Base-by-base conservation (phyloP, 2,888 invertebrate species). In the Drosophila helvetica region DNA sequence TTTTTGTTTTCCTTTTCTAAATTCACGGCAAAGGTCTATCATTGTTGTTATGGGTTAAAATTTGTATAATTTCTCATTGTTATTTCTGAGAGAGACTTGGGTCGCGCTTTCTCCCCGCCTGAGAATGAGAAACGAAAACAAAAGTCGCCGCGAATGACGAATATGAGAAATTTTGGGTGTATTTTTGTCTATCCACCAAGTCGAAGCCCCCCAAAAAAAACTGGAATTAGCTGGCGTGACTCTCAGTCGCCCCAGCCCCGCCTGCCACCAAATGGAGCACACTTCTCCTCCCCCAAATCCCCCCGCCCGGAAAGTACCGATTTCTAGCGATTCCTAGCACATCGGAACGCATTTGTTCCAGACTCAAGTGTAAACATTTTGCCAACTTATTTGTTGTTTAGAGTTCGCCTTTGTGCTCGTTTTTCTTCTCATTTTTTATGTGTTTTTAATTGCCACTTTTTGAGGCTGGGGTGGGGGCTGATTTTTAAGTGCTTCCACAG, bases 71-170 rank as follows among this genome's bases (percentile, higher is more conserved):
- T 55, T 56, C 53, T 33, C 48, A 50, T 62, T 48, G 52, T 18
- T 10, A 17, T 22, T 27, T 1, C 22, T 22, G 27, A 8, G 27
- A 27, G 27, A 27, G 8, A 7, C 27, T 27, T 27, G 50, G 63
- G 64, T 51, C 56, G 33, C 62, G 85, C 86, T 82, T 82, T 82
- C 82, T 71, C 84, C 81, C 43, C 56, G 48, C 38, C 59, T 71
- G 77, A 84, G 77, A 80, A 84, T 80, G 80, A 67, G 80, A 82
- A 77, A 74, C 25, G 70, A 80, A 83, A 67, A 68, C 76, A 80
- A 74, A 66, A 48, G 43, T 50, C 54, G 55, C 66, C 22, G 22
- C 59, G 46, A 69, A 51, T 52, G 60, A 74, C 61, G 54, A 72
- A 60, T 72, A 59, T 48, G 79, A 79, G 79, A 78, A 61, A 54